A percentile compares a stretch with the other conserved stretches of the same genome.
Evolutionary conservation across 2,888 invertebrate genomes (phyloP).

Genomic region (Aplocera efformata): DNA sequence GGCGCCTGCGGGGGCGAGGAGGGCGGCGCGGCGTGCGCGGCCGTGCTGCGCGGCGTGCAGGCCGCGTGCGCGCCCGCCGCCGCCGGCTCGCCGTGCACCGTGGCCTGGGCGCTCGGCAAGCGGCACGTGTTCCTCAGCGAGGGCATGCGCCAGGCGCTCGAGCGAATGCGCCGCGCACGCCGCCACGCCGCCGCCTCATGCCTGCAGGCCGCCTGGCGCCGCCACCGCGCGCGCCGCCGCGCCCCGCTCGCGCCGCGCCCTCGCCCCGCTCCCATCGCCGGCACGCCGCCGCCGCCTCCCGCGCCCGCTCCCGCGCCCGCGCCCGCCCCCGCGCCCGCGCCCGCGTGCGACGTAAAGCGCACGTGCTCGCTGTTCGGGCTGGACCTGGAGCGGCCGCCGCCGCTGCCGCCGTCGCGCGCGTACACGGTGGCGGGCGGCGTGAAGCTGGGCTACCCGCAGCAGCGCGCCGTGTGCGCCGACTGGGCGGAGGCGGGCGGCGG

Average conservation of each 20-base stretch:
- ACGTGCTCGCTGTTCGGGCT: constrained; percentile 94
- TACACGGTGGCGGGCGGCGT: constrained; percentile 95
- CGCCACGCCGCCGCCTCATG: constrained; percentile 12
- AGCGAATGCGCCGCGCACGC: constrained; percentile 12
- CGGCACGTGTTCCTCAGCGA: constrained; percentile 97
- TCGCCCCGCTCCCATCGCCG: constrained; percentile 91
- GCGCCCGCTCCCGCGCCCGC: no score
- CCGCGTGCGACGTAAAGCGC: constrained; percentile 92
- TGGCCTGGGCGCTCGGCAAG: constrained; percentile 94
- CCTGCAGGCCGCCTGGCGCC: constrained; percentile 82
- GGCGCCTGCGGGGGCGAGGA: constrained; percentile 84
- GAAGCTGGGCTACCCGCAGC: constrained; percentile 95
- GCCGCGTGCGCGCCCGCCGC: constrained; percentile 89
- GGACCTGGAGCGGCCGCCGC: constrained; percentile 94
- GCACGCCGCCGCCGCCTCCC: constrained; percentile 92
- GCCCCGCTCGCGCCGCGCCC: constrained; percentile 18
- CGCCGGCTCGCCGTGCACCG: constrained; percentile 83
- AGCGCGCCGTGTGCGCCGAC: constrained; percentile 93
- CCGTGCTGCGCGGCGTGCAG: constrained; percentile 88
- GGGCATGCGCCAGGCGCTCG: constrained; percentile 90
- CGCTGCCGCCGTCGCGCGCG: constrained; percentile 93
- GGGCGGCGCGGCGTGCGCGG: constrained; percentile 81
- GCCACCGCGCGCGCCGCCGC: constrained; percentile 84
- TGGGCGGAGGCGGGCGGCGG: constrained; percentile 82
- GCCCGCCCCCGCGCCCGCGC: constrained; percentile 92